A percentile compares a stretch with the other conserved stretches of the same genome.
Evolutionary conservation across 2,113 vertebrate genomes (phyloP).

Genomic region (Anguilla japonica): DNA sequence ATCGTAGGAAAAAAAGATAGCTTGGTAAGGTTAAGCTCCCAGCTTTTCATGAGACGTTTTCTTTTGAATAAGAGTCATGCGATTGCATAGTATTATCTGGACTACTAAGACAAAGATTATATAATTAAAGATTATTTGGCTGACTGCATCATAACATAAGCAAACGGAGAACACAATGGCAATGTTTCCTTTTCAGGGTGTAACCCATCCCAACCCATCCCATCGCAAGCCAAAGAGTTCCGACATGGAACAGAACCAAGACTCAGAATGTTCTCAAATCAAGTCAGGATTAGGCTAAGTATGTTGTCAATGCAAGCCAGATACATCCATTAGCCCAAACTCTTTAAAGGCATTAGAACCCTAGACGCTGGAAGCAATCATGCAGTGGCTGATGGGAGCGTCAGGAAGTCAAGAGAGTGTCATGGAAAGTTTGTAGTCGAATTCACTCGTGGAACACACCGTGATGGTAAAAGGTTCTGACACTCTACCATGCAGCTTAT

Average conservation of each 20-base stretch:
- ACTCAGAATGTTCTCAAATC: not conserved
- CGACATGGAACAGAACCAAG: not conserved
- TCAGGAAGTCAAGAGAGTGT: not conserved
- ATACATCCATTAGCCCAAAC: not conserved
- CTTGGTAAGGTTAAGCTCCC: not conserved
- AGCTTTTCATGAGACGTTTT: not conserved
- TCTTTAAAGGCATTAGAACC: not conserved
- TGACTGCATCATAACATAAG: too few relatives aligned
- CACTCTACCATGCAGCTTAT: conserved; percentile 12
- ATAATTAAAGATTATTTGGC: too few relatives aligned
- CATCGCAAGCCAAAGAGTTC: not conserved
- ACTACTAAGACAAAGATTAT: too few relatives aligned
- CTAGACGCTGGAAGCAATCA: not conserved
- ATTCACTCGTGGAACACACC: not conserved
- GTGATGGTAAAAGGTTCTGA: conserved; percentile 26
- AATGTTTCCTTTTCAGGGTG: not conserved
- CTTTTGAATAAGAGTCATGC: not conserved
- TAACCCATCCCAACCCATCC: not conserved
- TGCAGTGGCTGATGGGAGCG: not conserved
- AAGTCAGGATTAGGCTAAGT: not conserved
- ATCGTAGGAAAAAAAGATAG: not conserved
- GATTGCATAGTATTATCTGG: not conserved
- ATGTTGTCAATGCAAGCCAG: not conserved
- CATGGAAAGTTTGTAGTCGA: not conserved
- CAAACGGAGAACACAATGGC: too few relatives aligned